Conservation (phyloP, 2,888 invertebrate genomes). For the Enchytraeus crypticus region DNA sequence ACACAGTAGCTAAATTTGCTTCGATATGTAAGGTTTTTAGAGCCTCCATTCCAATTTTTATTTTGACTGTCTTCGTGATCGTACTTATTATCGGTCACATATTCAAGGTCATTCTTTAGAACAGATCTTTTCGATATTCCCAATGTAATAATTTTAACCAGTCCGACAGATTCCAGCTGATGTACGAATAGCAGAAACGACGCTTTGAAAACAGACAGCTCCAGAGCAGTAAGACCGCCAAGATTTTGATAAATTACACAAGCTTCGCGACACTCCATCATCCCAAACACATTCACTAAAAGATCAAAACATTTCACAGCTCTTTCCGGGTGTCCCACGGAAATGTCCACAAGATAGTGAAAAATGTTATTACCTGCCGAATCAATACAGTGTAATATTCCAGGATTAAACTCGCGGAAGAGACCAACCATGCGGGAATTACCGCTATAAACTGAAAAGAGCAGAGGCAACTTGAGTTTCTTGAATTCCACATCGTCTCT, state of each 20-base stretch:
- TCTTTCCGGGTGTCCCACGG: background rate
- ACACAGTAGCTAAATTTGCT: background rate
- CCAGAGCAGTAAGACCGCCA: background rate
- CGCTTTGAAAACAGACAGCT: background rate
- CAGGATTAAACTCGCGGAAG: background rate
- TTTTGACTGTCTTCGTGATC: no score
- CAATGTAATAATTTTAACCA: background rate
- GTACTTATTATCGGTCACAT: no score
- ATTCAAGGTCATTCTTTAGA: no score
- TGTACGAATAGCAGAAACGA: background rate
- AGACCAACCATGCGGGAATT: background rate
- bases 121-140: no score
- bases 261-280: background rate
- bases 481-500: background rate
- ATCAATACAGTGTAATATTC: background rate
- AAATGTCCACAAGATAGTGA: background rate
- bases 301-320: background rate
- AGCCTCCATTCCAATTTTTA: no score
- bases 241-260: background rate
- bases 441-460: background rate
- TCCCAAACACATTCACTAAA: background rate
- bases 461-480: background rate
- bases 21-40: background rate
- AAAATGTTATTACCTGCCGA: background rate
- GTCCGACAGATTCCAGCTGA: background rate